Base-by-base conservation (phyloP, 2,113 vertebrate species). In the Melanerpes aurifrons region DNA sequence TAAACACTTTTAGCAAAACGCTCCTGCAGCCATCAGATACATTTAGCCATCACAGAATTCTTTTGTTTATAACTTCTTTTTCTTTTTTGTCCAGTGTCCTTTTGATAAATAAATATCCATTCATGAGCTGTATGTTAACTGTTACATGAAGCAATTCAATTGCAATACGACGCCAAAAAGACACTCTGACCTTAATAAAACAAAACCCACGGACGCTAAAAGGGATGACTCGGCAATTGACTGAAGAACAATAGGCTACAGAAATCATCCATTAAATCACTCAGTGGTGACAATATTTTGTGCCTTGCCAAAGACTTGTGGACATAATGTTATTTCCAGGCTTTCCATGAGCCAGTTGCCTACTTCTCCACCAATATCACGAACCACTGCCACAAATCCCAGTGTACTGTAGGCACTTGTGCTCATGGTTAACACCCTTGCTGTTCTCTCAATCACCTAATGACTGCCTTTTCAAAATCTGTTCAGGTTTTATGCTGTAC, bases 171-270 rank as follows among this genome's bases (percentile, higher is more conserved):
- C 35, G 68, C 31, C 32, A 81, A 66, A 91, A 90, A 80, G 71
- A 70, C 87, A 24, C 19, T 77, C 61, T 93, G 87, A 89, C 64
- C 64, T 86, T 82, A 87, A 73, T 32, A 82, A 91, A 73, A 29
- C 40, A 82, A 91, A 73, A 29, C 40, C 85, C 32, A 48, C 2
- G 32, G 61, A 32, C 25, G 35, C 28, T 37, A 19, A 87, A 82
- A 89, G 37, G 14, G 31, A 68, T 82, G 82, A 74, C 20, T 91
- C 64, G n/a, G 87, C 47, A 92, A 87, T 3, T 64, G 58, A 91
- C 69, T 31, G 9, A 40, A 84, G 72, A 90, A 74, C 77, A 93
- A 90, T 24, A 79, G 54, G 31, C 32, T 68, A 57, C 45, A 86
- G 56, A 89, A 95, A 57, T 67, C 2, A 61, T 57, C 56, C 64